Evolutionary conservation across 2,797 vertebrate species (phyloP).

Genomic region (Leucoraja ocellata): DNA sequence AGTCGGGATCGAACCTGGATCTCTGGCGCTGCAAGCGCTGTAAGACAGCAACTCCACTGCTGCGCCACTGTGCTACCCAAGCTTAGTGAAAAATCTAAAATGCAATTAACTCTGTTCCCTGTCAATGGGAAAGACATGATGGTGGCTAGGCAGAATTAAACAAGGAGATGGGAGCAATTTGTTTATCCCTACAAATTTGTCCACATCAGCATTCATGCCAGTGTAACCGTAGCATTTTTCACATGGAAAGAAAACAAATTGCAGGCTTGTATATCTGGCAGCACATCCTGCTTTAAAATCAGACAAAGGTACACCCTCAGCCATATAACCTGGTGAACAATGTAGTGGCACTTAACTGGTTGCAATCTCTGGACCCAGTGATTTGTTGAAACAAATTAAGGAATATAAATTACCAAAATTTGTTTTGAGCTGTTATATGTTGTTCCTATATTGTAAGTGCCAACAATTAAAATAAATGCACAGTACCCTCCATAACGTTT

Average conservation of each 20-base stretch:
- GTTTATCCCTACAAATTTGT: constrained; percentile 1
- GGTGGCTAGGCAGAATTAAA: neutral
- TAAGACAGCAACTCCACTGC: no score
- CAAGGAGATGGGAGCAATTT: neutral
- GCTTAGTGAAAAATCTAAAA: constrained; percentile 11
- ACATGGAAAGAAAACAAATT: neutral
- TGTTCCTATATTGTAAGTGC: no score
- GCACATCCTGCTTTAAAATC: neutral
- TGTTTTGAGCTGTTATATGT: no score
- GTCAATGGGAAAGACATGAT: neutral
- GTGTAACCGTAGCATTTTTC: neutral
- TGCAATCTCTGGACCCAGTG: no score
- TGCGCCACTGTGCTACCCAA: no score
- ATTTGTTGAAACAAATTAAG: no score
- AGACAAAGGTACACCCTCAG: neutral
- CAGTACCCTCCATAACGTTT: no score
- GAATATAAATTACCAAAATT: no score
- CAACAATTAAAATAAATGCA: no score
- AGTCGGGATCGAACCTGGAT: no score
- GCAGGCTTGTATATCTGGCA: no score
- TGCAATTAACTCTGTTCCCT: constrained; percentile 12
- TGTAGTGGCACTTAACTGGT: neutral
- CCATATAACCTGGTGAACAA: neutral
- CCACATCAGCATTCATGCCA: neutral
- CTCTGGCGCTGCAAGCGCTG: no score